Evolutionary conservation across 2,113 vertebrate genomes (phyloP), one percentile per base, ranked within the genome.

Genomic region (Amblyopsis rosae): DNA sequence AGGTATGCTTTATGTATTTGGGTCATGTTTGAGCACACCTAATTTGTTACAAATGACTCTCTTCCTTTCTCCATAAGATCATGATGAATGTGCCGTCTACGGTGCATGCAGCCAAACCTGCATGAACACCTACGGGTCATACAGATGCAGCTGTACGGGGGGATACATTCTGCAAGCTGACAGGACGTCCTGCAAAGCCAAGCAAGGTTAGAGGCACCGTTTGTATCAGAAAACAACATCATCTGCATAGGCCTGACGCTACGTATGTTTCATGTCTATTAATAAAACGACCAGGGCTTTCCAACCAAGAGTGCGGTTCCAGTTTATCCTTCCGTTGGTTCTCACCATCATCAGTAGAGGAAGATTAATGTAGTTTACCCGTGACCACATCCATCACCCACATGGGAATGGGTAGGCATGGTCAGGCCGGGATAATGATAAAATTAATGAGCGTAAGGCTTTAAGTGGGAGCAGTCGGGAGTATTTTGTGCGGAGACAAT

Each of bases 91-190:
- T 69, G 79, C 92, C 65, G 73, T 60, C 1, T 99, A 99, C 41
- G 98, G 96, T 17, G 89, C 90, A 15, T 99, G 98, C 59, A 98
- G 96, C 90, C 98, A 99, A 91, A 94, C 77, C 72, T 99, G 98
- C 85, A 72, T 68, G 15, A 99, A 99, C 87, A 96, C 93, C 32
- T 91, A 95, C 0, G 98, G 98, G 72, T 97, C 98, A 4, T 98
- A 95, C 77, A 72, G 81, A 26, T 99, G 98, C 88, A 94, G 95
- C 83, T 99, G 98, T 84, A 92, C 94, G 76, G 96, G 98, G 12
- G 97, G 98, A 72, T 99, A 95, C 49, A 76, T 95, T 53, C 92
- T 99, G 72, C 96, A 98, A 83, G 72, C 94, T 9, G 94, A 99
- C 83, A 94, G 92, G 90, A 95, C 83, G 80, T 95, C 96, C 69